phyloP scores from a whole-genome alignment of 2,888 invertebrate species.

The Lasius fuliginosus region DNA sequence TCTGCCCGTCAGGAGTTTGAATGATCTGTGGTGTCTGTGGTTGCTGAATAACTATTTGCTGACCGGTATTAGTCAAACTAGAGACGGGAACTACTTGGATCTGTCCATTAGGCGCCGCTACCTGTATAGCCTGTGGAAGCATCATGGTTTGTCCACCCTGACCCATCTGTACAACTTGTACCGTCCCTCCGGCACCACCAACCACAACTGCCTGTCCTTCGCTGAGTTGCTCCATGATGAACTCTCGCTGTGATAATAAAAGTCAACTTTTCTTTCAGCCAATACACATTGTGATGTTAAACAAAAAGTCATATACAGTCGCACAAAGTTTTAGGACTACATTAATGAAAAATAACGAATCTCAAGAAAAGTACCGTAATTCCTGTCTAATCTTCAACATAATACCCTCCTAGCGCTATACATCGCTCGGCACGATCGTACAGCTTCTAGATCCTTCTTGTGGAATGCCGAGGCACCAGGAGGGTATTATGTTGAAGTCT shows the following conservation, averaged over 20 bases:
- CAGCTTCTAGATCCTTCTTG: too few species aligned
- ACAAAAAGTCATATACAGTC: too few species aligned
- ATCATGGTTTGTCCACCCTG: slow-evolving; percentile 90
- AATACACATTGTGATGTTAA: neutral
- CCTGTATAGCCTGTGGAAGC: slow-evolving; percentile 88
- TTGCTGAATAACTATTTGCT: slow-evolving; percentile 89
- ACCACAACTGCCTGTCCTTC: slow-evolving; percentile 85
- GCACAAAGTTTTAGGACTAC: too few species aligned
- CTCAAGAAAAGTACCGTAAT: too few species aligned
- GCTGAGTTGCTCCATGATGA: slow-evolving; percentile 82
- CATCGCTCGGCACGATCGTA: too few species aligned
- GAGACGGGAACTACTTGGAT: slow-evolving; percentile 92
- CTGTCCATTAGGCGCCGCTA: slow-evolving; percentile 90
- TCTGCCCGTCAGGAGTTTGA: slow-evolving; percentile 97
- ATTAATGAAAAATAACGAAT: too few species aligned
- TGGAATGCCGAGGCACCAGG: too few species aligned
- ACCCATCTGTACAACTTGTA: slow-evolving; percentile 85
- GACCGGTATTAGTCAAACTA: slow-evolving; percentile 87
- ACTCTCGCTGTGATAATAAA: slow-evolving; percentile 43
- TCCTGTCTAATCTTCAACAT: too few species aligned
- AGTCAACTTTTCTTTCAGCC: neutral
- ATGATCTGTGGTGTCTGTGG: slow-evolving; percentile 93
- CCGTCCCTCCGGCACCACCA: slow-evolving; percentile 83
- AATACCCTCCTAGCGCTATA: too few species aligned
- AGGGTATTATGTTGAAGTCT: too few species aligned